A percentile compares a stretch with the other conserved stretches of the same genome.
Evolutionary conservation across 2,113 vertebrate genomes (phyloP).

Genomic region (Calyptomena viridis): DNA sequence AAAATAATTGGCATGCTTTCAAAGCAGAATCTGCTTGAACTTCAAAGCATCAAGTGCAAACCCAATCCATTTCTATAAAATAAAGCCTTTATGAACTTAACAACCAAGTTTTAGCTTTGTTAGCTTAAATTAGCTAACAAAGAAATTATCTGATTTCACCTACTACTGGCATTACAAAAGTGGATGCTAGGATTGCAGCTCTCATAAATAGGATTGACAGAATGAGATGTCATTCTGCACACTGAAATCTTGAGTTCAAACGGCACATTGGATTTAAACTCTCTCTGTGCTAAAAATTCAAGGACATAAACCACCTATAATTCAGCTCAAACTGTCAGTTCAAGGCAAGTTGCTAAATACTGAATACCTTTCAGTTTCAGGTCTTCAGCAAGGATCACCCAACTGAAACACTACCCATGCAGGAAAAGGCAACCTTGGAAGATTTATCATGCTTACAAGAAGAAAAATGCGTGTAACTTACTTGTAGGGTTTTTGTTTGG

Average conservation of each 20-base stretch:
- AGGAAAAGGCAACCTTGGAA: background rate
- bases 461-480: background rate
- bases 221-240: background rate
- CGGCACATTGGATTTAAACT: background rate
- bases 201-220: background rate
- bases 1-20: background rate
- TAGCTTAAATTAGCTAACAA: background rate
- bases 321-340: background rate
- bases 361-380: background rate
- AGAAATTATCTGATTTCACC: background rate
- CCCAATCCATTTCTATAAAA: background rate
- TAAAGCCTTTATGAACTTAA: background rate
- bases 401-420: background rate
- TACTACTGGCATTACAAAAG: background rate
- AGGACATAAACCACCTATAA: background rate
- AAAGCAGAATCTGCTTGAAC: conserved; percentile 1
- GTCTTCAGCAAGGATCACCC: background rate
- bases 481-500: background rate
- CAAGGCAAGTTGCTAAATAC: background rate
- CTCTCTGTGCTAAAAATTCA: background rate
- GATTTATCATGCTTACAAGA: background rate
- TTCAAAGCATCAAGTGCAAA: conserved; percentile 17
- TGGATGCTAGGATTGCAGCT: background rate
- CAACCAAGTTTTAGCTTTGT: background rate
- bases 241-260: background rate